phyloP scores from a whole-genome alignment of 2,113 vertebrate genomes.

The Gopherus flavomarginatus region DNA sequence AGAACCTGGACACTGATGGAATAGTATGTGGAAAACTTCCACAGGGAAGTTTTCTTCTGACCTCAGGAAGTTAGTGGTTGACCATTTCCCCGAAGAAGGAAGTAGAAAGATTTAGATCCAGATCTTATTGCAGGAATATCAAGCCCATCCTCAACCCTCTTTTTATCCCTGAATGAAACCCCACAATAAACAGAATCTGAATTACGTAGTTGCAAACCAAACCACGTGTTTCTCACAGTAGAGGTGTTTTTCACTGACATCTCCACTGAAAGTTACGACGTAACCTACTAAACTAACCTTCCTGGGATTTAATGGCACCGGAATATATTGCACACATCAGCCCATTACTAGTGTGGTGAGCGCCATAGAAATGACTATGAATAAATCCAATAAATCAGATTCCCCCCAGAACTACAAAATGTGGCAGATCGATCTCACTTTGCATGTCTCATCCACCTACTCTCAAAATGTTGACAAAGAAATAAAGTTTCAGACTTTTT shows the following conservation, averaged over 20 bases:
- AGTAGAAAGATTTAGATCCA: not conserved
- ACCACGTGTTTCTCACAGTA: not conserved
- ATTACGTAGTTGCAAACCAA: not conserved
- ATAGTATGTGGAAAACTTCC: no score
- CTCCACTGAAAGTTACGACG: not conserved
- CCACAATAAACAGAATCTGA: not conserved
- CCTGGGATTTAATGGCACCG: accelerated
- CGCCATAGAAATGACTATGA: not conserved
- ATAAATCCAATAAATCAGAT: not conserved
- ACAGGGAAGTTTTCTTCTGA: not conserved
- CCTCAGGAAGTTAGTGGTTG: not conserved
- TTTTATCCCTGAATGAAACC: not conserved
- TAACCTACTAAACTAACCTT: not conserved
- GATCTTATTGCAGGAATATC: not conserved
- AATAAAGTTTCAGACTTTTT: not conserved
- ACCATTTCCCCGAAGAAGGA: not conserved
- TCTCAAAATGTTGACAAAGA: not conserved
- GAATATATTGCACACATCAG: not conserved
- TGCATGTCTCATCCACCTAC: not conserved
- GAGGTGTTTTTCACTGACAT: not conserved
- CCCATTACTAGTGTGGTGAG: not conserved
- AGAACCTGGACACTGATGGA: not conserved
- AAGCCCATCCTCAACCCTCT: not conserved
- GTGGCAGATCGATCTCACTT: not conserved
- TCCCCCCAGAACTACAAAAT: not conserved